Percentiles rank a stretch among this genome's conserved stretches.
Conservation (phyloP, 2,113 vertebrate species). For the Polypterus bichir region DNA sequence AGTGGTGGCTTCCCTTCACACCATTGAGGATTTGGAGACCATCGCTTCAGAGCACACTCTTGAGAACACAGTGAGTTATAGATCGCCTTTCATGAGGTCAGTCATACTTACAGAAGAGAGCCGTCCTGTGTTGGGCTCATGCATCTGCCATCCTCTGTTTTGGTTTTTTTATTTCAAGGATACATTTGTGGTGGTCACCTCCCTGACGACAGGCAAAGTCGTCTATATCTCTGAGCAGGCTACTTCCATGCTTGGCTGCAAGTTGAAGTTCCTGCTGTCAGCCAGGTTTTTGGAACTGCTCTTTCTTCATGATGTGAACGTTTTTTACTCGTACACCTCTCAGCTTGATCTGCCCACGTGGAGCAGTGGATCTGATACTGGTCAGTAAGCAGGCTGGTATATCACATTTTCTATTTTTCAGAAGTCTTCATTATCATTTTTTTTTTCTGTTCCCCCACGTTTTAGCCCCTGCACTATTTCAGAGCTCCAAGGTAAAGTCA, state of each 20-base stretch:
- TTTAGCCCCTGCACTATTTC: conserved; percentile 45
- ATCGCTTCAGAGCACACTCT: conserved; percentile 67
- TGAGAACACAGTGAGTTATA: conserved; percentile 64
- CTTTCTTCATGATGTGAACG: conserved; percentile 68
- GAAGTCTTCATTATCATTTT: neutral
- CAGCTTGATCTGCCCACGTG: conserved; percentile 66
- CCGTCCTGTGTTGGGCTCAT: neutral
- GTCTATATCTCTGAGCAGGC: conserved; percentile 72
- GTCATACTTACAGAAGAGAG: no score
- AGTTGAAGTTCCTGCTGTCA: conserved; percentile 60
- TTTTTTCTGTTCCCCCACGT: conserved; percentile 19
- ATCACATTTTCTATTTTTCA: neutral
- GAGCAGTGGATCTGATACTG: conserved; percentile 41
- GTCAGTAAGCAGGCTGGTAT: conserved; percentile 15
- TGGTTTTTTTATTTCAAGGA: conserved; percentile 45
- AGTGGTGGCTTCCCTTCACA: conserved; percentile 41
- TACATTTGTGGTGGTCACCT: conserved; percentile 71
- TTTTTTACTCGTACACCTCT: conserved; percentile 67
- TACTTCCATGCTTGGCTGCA: conserved; percentile 58
- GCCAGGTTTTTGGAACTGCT: conserved; percentile 73
- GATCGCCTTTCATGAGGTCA: neutral
- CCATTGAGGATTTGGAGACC: conserved; percentile 59
- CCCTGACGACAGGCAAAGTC: conserved; percentile 61
- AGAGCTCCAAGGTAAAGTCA: conserved; percentile 66
- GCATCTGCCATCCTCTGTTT: conserved; percentile 17